Conservation (phyloP, 2,797 vertebrate species). For the Myotis myotis region DNA sequence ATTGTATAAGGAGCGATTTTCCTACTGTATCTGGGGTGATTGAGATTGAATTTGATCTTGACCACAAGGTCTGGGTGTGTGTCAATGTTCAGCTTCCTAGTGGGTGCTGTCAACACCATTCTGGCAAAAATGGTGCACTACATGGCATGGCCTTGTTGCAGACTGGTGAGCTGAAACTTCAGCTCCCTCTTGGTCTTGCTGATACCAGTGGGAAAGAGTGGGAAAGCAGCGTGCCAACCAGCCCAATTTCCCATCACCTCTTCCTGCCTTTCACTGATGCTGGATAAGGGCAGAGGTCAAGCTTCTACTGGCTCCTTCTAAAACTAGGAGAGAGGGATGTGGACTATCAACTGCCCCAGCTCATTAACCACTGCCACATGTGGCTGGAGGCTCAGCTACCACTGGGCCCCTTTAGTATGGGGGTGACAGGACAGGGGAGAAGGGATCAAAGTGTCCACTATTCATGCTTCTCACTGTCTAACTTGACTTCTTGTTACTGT, state of each 20-base stretch:
- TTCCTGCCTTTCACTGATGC: background rate
- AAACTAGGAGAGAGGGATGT: background rate
- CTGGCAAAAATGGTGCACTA: background rate
- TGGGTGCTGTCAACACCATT: background rate
- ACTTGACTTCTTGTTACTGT: background rate
- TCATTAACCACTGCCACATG: background rate
- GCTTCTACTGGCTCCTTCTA: background rate
- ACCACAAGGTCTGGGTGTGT: background rate
- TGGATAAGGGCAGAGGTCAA: background rate
- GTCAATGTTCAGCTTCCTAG: background rate
- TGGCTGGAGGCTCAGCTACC: background rate
- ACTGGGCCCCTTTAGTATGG: background rate
- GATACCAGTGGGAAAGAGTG: rapidly evolving
- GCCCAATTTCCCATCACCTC: background rate
- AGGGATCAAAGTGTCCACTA: background rate
- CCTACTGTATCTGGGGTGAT: background rate
- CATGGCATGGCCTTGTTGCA: background rate
- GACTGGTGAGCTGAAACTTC: background rate
- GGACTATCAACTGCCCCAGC: background rate
- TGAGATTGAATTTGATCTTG: background rate
- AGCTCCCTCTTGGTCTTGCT: background rate
- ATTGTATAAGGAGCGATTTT: background rate
- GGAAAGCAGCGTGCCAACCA: background rate
- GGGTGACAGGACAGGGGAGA: background rate
- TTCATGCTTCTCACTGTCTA: background rate